Base-by-base conservation (phyloP, 2,113 vertebrate species). In the Sciurus niger region DNA sequence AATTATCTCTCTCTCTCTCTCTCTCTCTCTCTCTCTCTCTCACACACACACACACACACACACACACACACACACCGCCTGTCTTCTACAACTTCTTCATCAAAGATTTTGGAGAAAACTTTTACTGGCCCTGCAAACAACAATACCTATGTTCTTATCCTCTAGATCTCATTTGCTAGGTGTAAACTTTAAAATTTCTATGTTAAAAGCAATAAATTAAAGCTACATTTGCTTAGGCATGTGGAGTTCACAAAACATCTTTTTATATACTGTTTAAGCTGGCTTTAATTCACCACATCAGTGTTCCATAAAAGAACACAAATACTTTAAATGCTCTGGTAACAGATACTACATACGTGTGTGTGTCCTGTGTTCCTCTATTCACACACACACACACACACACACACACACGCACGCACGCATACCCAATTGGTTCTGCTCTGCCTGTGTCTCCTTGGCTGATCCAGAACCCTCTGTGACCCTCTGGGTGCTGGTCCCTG, bases 271-370 rank as follows among this genome's bases (percentile, higher is more conserved):
- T 48, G 20, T 72, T 90, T 84, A 70, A 46, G 72, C 18, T 3
- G 63, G 18, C 32, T 37, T 43, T 79, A 24, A 48, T 5, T 3
- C 17, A 32, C 48, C 16, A 67, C 11, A 18, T 2, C 16, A 0
- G 20, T 6, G 6, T 4, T 68, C 79, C 77, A 8, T n/a, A 6
- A 53, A 9, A 80, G 55, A 37, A 53, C 3, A 37, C 6, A 14
- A 6, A 0, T 2, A 37, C 73, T 25, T 73, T 25, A 30, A 53
- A 11, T 79, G 58, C 4, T 82, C 30, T 77, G 6, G 16, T 58
- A 24, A 40, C 3, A 6, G 79, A 4, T 9, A 0, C 12, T 95
- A 0, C 18, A 25, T 32, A 12, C 4, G 34, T 84, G 2, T 32
- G 2, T 48, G 18, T 70, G 13, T 37, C 30, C 25, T 43, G 2